Percentiles rank a stretch among this genome's conserved stretches.
phyloP scores from a whole-genome alignment of 2,888 invertebrate species.

The Tetragonisca angustula region DNA sequence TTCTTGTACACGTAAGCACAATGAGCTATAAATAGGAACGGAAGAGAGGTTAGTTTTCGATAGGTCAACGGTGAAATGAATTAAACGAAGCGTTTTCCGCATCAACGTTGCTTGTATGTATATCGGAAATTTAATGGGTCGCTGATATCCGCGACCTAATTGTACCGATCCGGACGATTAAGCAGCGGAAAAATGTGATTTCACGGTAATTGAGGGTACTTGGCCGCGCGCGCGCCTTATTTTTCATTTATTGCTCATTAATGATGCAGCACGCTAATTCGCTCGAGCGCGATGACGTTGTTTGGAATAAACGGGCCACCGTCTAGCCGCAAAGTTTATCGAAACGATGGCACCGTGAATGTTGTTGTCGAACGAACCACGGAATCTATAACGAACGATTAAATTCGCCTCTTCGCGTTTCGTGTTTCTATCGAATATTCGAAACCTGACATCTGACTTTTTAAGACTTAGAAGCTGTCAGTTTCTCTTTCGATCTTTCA shows the following conservation, averaged over 20 bases:
- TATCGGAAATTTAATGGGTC: slow-evolving; percentile 69
- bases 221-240: slow-evolving; percentile 32
- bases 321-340: background rate
- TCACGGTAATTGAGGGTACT: slow-evolving; percentile 64
- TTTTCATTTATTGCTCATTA: slow-evolving; percentile 47
- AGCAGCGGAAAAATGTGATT: slow-evolving; percentile 68
- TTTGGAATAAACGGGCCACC: slow-evolving; percentile 10
- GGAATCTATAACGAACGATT: background rate
- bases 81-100: slow-evolving; percentile 55
- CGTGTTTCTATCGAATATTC: background rate
- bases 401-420: background rate
- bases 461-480: background rate
- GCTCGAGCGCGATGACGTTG: slow-evolving; percentile 32
- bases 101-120: slow-evolving; percentile 25
- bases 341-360: slow-evolving; percentile 19
- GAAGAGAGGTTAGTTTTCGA: slow-evolving; percentile 29
- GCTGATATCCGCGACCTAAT: slow-evolving; percentile 65
- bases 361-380: slow-evolving; percentile 8
- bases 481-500: background rate
- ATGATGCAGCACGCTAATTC: slow-evolving; percentile 31
- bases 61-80: slow-evolving; percentile 41
- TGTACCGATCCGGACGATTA: slow-evolving; percentile 59
- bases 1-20: too few relatives aligned
- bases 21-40: background rate
- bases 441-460: background rate